Base-by-base conservation (phyloP, 2,797 vertebrate species). In the Propithecus deckenii region DNA sequence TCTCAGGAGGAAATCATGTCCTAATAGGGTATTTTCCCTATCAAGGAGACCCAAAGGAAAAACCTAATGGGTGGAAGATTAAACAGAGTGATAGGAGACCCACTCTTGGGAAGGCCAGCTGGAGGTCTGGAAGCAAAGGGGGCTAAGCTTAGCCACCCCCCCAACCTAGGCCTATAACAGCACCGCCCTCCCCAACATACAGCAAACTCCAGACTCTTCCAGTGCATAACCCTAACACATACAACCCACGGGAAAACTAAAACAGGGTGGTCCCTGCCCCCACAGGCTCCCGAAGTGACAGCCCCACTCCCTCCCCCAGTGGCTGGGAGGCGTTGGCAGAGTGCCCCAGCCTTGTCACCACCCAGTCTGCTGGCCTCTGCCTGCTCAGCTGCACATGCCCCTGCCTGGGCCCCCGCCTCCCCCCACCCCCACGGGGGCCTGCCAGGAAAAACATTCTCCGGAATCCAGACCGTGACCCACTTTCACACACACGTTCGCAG, bases 391-490 rank as follows among this genome's bases (percentile, higher is more conserved):
- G 86, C 92, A 94, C 72, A 94, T 28, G 95, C 95, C 97, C 96
- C 86, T 89, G 88, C 95, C 89, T 55, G 89, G 92, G 98, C 95
- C 95, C 96, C 89, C 18, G 10, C 72, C 97, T 93, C 92, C 95
- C 91, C 89, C 93, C 5, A 86, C 52, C 94, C 96, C 96, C 91
- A 9, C 59, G 71, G 95, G 91, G 93, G 84, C 89, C 94, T 95
- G 96, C 87, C 61, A 86, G 86, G 79, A 93, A 95, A 93, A 85
- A 94, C 13, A 96, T 87, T 94, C 96, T 96, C 96, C 2, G 7
- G 93, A 97, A 96, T 80, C 92, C 97, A 94, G 92, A 8, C 30
- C 55, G 3, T 35, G 94, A 97, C 96, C 87, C 96, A 97, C 93
- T 98, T 98, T 96, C 95, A 71, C 91, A 96, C 69, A 96, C 93